Percentiles rank a stretch among this genome's conserved stretches.
phyloP scores from a whole-genome alignment of 2,113 vertebrate genomes.

The Plecotus auritus region DNA sequence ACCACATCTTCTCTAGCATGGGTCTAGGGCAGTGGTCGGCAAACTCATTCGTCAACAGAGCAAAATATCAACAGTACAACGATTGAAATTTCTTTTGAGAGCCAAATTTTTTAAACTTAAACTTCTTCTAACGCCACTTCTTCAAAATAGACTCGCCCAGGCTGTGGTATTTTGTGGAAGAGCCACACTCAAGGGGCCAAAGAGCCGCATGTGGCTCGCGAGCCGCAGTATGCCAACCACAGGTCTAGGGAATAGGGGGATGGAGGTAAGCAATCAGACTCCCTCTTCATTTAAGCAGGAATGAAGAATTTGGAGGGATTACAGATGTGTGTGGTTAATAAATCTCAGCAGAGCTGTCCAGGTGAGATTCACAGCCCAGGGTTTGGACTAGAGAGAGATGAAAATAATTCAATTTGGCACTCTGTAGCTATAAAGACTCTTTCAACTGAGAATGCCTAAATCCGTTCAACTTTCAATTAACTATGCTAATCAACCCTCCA shows the following conservation, averaged over 20 bases:
- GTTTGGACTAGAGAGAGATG: slow-evolving; percentile 45
- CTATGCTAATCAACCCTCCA: slow-evolving; percentile 23
- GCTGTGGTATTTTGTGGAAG: too few species aligned
- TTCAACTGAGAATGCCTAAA: slow-evolving; percentile 48
- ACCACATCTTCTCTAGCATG: neutral
- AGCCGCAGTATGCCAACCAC: too few species aligned
- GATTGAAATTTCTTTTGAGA: too few species aligned
- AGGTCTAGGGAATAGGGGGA: neutral
- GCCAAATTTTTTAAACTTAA: too few species aligned
- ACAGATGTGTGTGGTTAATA: slow-evolving; percentile 36
- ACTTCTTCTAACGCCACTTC: too few species aligned
- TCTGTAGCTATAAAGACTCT: slow-evolving; percentile 45
- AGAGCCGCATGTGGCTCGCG: too few species aligned
- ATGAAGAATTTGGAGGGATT: slow-evolving; percentile 18
- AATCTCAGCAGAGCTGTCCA: slow-evolving; percentile 36
- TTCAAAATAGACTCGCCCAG: too few species aligned
- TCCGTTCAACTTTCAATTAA: slow-evolving; percentile 57
- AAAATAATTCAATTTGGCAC: slow-evolving; percentile 65
- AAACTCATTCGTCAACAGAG: too few species aligned
- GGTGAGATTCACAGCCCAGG: slow-evolving; percentile 16
- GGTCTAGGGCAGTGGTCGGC: neutral
- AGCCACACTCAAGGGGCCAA: too few species aligned
- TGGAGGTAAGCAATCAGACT: neutral
- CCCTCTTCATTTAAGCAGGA: neutral
- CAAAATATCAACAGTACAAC: too few species aligned